Conservation (phyloP, 1,140 invertebrate genomes). For the Pachypsylla venusta region DNA sequence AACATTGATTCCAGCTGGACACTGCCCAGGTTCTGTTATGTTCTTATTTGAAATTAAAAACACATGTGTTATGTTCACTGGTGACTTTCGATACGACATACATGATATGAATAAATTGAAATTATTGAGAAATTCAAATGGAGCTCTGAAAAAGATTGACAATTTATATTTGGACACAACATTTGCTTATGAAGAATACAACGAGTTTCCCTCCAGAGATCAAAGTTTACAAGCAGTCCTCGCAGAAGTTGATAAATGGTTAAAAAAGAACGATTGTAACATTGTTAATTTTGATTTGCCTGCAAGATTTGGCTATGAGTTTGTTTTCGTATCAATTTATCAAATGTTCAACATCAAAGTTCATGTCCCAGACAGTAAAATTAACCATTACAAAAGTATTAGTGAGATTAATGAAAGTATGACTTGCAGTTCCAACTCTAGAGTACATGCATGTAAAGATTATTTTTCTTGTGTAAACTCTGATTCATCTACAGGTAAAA, state of each 20-base stretch:
- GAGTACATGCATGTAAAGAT: background rate
- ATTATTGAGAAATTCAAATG: slow-evolving; percentile 34
- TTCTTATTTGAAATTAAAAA: slow-evolving; percentile 43
- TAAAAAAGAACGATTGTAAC: slow-evolving; percentile 32
- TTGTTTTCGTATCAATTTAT: slow-evolving; percentile 39
- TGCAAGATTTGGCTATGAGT: slow-evolving; percentile 42
- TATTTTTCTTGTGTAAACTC: background rate
- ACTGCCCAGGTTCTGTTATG: slow-evolving; percentile 59
- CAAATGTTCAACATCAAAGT: slow-evolving; percentile 36
- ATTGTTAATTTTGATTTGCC: slow-evolving; percentile 36
- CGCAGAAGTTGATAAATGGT: slow-evolving; percentile 37
- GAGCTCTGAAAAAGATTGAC: slow-evolving; percentile 37
- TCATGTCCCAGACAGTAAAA: slow-evolving; percentile 33
- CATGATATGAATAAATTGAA: slow-evolving; percentile 38
- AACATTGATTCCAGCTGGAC: slow-evolving; percentile 45
- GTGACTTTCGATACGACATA: slow-evolving; percentile 46
- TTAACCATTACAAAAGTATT: slow-evolving; percentile 31
- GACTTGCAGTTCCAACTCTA: background rate
- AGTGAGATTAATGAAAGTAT: background rate
- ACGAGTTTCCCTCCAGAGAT: slow-evolving; percentile 39
- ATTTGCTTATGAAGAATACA: slow-evolving; percentile 38
- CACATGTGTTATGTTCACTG: slow-evolving; percentile 44
- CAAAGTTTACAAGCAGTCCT: slow-evolving; percentile 37
- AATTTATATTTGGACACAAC: slow-evolving; percentile 55
- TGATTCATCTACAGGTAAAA: slow-evolving; percentile 27